Percentiles rank a stretch among this genome's conserved stretches.
Evolutionary conservation across 2,888 invertebrate species (phyloP).

Genomic region (Leptinotarsa rubiginosa): DNA sequence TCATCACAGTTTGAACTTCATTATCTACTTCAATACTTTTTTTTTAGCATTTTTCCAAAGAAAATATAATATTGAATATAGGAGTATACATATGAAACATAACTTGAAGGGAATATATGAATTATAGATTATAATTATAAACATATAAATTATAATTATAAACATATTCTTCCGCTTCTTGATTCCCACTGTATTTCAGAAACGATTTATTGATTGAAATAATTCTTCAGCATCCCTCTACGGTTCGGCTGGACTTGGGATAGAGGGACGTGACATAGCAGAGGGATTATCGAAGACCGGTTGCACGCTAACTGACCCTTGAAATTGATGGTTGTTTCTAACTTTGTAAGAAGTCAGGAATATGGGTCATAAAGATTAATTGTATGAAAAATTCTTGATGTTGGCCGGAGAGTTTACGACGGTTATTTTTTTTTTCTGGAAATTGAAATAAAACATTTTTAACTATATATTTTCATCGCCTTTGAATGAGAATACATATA

Average conservation of each 20-base stretch:
- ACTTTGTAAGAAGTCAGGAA: slow-evolving; percentile 44
- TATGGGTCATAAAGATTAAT: slow-evolving; percentile 46
- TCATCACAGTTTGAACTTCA: no score
- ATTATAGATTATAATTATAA: no score
- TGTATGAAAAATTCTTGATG: slow-evolving; percentile 39
- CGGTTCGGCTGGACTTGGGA: slow-evolving; percentile 29
- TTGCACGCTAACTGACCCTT: slow-evolving; percentile 44
- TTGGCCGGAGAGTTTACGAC: slow-evolving; percentile 18
- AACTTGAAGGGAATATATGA: no score
- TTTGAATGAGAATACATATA: no score
- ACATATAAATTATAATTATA: no score
- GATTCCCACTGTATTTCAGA: slow-evolving; percentile 25
- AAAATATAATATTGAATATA: no score
- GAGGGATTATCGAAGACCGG: slow-evolving; percentile 45
- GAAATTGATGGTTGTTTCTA: slow-evolving; percentile 50
- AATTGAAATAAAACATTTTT: no score
- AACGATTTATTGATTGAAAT: slow-evolving; percentile 39
- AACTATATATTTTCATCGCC: no score
- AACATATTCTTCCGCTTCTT: not conserved
- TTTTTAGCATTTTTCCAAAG: no score
- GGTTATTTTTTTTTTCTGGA: no score
- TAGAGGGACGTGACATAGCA: slow-evolving; percentile 49
- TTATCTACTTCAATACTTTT: no score
- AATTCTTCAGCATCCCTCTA: slow-evolving; percentile 34
- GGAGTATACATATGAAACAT: no score